Base-by-base conservation (phyloP, 2,113 vertebrate species). In the Gnathonemus longibarbis region DNA sequence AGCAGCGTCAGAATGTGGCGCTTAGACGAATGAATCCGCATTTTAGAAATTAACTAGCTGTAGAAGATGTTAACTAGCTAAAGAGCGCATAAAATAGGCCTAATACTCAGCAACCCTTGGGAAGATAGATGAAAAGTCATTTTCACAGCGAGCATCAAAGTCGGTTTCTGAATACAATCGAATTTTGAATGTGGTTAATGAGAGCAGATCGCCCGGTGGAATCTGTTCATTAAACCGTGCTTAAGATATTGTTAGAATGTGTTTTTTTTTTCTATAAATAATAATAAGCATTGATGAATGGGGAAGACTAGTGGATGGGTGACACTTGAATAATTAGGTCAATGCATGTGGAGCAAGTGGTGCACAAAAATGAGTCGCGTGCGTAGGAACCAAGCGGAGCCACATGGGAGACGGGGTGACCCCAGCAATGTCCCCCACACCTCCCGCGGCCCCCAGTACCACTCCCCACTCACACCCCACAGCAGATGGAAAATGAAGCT, bases 401-500 rank as follows among this genome's bases (percentile, higher is more conserved):
- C 95, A 94, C 93, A 92, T 89, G 58, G 90, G 88, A 94, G 88
- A 89, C 80, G 52, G 48, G 50, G 77, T 96, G 95, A 96, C 95
- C 95, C 95, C 87, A 93, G 95, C 94, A 93, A 95, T 94, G 94
- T 93, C 94, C 93, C 93, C 94, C 93, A 92, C 94, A 94, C 94
- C 93, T 95, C 94, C 92, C 90, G 84, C 48, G 77, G 90, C 90
- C 93, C 58, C 85, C 90, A 90, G 90, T 90, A 49, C 91, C 93
- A 88, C 93, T 91, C 93, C 94, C 92, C 91, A 83, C 94, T 93
- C 94, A 91, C 93, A 92, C 92, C 95, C 94, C 52, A 80, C 96
- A 95, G 91, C 96, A 96, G 96, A 96, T 96, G 96, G 96, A 94
- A 93, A 95, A 94, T 96, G 95, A 90, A 92, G 84, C 90, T 85